A percentile compares a stretch with the other conserved stretches of the same genome.
Conservation (phyloP, 2,888 invertebrate species). For the Choristoneura rosaceana region DNA sequence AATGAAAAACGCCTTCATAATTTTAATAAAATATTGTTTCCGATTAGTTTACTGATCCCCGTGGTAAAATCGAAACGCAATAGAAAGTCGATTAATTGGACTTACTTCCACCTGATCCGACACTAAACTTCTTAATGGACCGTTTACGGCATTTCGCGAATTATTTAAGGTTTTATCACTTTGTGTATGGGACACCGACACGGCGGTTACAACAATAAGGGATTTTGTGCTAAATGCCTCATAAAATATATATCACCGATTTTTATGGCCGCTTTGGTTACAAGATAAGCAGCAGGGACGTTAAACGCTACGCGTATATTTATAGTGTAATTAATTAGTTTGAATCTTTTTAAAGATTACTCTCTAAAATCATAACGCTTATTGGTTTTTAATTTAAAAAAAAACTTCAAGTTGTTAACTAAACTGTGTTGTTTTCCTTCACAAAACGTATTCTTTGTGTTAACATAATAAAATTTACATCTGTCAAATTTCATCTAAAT, state of each 20-base stretch:
- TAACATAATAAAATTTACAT: no score
- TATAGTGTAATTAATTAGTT: not conserved
- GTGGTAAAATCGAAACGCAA: constrained; percentile 46
- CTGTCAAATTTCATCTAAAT: no score
- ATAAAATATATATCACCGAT: constrained; percentile 73
- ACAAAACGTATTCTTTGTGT: no score
- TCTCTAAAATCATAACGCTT: no score
- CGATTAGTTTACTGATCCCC: constrained; percentile 19
- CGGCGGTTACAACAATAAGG: constrained; percentile 64
- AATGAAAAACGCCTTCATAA: not conserved
- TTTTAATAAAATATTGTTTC: not conserved
- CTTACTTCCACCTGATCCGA: constrained; percentile 61
- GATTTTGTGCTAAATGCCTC: constrained; percentile 72
- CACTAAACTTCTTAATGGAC: constrained; percentile 68
- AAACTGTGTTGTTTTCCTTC: no score
- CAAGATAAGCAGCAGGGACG: not conserved
- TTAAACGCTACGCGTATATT: not conserved
- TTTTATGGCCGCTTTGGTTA: constrained; percentile 57
- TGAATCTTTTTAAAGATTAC: not conserved
- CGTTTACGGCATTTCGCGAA: constrained; percentile 55
- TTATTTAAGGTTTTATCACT: constrained; percentile 54
- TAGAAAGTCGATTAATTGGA: constrained; percentile 66
- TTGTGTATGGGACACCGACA: constrained; percentile 58
- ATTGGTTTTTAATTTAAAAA: constrained; percentile 11
- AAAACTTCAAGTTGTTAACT: no score